These are phyloP conservation scores for Lasioglossum oenotherae DNA, from an alignment of 2,888 invertebrate species.

Conservation along the genomic window DNA sequence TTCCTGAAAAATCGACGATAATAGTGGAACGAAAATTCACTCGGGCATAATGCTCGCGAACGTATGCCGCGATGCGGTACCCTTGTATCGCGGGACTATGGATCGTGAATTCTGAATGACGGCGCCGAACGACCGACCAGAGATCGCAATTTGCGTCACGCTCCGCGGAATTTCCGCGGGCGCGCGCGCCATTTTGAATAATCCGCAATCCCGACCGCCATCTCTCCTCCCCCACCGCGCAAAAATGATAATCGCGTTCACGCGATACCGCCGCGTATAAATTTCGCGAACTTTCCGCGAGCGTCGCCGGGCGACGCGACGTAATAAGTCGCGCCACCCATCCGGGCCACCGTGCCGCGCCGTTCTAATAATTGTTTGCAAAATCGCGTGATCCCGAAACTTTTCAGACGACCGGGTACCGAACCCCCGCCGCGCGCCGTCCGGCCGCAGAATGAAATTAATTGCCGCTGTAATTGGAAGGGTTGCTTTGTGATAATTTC, in stretches of 20 bases:
- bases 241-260: constrained; percentile 21
- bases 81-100: constrained; percentile 21
- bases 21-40: constrained; percentile 8
- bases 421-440: constrained; percentile 19
- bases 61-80: not conserved
- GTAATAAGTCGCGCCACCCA: constrained; percentile 10
- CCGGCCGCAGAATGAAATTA: constrained; percentile 39
- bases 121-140: constrained; percentile 45
- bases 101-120: constrained; percentile 48
- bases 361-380: constrained; percentile 47
- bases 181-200: constrained; percentile 35
- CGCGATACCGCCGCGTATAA: constrained; percentile 14
- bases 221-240: not conserved
- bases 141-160: constrained; percentile 43
- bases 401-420: constrained; percentile 35
- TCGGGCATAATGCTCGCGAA: constrained; percentile 1
- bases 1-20: not conserved
- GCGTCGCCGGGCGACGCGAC: not conserved
- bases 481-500: constrained; percentile 36
- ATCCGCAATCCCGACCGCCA: constrained; percentile 25
- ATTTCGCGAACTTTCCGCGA: constrained; percentile 13
- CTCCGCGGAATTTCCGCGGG: constrained; percentile 34
- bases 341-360: not conserved
- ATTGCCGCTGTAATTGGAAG: constrained; percentile 54
- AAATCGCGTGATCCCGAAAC: constrained; percentile 35